Percentiles rank a stretch among this genome's conserved stretches.
Conservation (phyloP, 2,888 invertebrate genomes). For the Ctenicera cuprea region DNA sequence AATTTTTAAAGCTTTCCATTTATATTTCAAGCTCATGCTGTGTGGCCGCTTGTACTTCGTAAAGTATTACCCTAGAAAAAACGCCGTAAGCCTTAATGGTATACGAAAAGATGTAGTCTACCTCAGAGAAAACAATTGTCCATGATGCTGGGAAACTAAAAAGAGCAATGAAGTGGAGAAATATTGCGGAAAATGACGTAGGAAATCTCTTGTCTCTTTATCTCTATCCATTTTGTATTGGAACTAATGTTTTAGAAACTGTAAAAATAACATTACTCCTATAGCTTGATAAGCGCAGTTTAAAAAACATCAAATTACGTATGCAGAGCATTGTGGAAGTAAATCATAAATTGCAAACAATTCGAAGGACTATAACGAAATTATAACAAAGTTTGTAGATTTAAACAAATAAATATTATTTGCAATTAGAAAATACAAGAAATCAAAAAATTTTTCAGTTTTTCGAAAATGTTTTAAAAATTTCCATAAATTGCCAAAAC, state of each 20-base stretch:
- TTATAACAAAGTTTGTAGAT: too few species aligned
- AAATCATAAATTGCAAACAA: too few species aligned
- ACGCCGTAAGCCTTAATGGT: constrained; percentile 23
- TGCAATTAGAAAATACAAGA: too few species aligned
- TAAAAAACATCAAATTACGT: too few species aligned
- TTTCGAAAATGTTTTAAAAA: too few species aligned
- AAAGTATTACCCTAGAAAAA: constrained; percentile 11
- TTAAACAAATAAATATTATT: too few species aligned
- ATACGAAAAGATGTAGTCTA: constrained; percentile 16
- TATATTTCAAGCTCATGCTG: background rate
- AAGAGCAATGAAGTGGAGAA: constrained; percentile 37
- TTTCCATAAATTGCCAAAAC: too few species aligned
- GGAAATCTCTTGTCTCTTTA: constrained; percentile 25
- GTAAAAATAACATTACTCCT: constrained; percentile 14
- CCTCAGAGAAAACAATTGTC: constrained; percentile 33
- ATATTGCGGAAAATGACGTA: constrained; percentile 33
- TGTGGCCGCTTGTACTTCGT: background rate
- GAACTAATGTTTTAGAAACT: constrained; percentile 25
- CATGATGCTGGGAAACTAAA: constrained; percentile 20
- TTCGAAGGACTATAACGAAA: too few species aligned
- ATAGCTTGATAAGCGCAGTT: background rate
- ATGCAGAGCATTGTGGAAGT: too few species aligned
- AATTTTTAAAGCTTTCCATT: constrained; percentile 11
- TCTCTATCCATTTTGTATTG: constrained; percentile 18
- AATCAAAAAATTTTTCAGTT: too few species aligned